Evolutionary conservation across 2,113 vertebrate genomes (phyloP), one percentile per base, ranked within the genome.

Genomic region (Gymnocephalus cernua): DNA sequence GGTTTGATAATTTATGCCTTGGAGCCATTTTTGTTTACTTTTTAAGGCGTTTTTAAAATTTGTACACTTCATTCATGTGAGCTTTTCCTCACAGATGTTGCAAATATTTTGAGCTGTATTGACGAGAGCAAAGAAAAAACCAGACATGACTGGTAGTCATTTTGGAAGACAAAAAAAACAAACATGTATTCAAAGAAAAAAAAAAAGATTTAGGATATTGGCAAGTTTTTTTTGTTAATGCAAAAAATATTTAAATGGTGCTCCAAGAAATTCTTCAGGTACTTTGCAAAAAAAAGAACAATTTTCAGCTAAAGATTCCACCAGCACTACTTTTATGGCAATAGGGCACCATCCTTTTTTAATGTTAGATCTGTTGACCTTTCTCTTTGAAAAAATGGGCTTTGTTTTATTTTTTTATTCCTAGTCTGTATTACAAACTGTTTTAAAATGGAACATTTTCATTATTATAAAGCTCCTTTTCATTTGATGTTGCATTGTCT

Each of bases 21-120:
- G 25, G 63, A 85, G 61, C 47, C 27, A 63, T 71, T 84, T 87
- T 82, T 77, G 41, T 91, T 92, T 84, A 83, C 35, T 89, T 91
- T 91, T 89, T 79, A 89, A 87, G 79, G 41, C n/a, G 23, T 85
- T 94, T 93, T 94, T 80, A 93, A 88, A 41, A 87, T 85, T 84
- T 90, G 23, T 86, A 89, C 48, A 53, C 14, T 72, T 76, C 13
- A 67, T 70, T 62, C 15, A 2, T 82, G 77, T 91, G 82, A 86
- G 74, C 6, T 89, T 91, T 82, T 85, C n/a, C 68, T 88, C 88
- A 88, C 77, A 66, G 19, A 62, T 65, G 35, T 69, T 50, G 16
- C 27, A 56, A 59, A 78, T 48, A 66, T 84, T 73, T 32, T 47
- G 53, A 67, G 15, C 7, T 67, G 45, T 70, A n/a, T 70, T 45